phyloP scores from a whole-genome alignment of 2,888 invertebrate species.

The Andrena bucephala region DNA sequence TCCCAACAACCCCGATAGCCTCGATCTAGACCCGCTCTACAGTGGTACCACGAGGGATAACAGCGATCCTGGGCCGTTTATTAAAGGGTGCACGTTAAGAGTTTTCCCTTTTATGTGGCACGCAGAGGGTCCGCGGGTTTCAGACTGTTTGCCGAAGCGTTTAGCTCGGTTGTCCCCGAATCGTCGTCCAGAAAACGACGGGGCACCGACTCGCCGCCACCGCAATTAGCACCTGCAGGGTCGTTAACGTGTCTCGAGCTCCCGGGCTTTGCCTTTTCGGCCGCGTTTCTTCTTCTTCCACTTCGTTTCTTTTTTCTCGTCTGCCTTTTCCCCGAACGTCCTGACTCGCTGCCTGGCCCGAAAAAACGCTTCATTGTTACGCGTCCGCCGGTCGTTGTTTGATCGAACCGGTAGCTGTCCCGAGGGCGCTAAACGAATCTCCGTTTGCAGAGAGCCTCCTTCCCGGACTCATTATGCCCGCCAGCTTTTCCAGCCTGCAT shows the following conservation, averaged over 20 bases:
- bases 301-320: background rate
- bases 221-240: conserved; percentile 80
- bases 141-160: conserved; percentile 42
- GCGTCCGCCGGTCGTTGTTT: conserved; percentile 68
- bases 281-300: conserved; percentile 41
- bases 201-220: conserved; percentile 66
- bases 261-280: conserved; percentile 73
- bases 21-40: background rate
- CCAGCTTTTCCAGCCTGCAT: conserved; percentile 7
- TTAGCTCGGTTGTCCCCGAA: conserved; percentile 59
- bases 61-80: conserved; percentile 11
- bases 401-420: conserved; percentile 77
- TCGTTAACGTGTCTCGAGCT: conserved; percentile 76
- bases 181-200: conserved; percentile 60
- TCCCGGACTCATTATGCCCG: conserved; percentile 15
- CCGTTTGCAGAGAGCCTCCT: conserved; percentile 56
- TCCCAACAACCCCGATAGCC: background rate
- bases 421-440: conserved; percentile 70
- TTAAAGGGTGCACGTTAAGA: conserved; percentile 62
- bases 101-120: conserved; percentile 51
- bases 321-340: conserved; percentile 27
- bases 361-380: conserved; percentile 55
- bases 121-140: conserved; percentile 9
- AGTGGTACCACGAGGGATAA: background rate
- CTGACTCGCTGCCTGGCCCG: conserved; percentile 9